Conservation (phyloP, 1,140 invertebrate species). For the Gryllus bimaculatus region DNA sequence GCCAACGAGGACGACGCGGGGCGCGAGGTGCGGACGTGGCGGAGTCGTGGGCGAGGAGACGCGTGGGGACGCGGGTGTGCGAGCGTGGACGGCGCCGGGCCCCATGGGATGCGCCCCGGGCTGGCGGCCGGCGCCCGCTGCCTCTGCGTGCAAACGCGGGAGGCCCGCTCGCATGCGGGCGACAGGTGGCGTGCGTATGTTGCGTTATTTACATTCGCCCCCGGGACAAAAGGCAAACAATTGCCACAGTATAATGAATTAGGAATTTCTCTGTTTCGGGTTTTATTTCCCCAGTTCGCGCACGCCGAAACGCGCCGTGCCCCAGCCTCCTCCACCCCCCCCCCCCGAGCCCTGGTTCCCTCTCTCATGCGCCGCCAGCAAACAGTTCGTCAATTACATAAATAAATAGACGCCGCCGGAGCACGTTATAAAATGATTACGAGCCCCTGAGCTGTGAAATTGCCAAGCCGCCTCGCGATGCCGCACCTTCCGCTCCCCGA, state of each 20-base stretch:
- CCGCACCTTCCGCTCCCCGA: neutral
- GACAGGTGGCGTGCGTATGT: neutral
- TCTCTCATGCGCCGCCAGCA: neutral
- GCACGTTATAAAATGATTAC: neutral
- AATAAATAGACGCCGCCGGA: neutral
- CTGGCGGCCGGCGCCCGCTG: no score
- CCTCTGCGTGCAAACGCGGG: no score
- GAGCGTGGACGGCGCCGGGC: no score
- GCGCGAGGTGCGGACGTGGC: no score
- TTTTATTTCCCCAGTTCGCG: neutral
- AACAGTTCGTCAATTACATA: constrained; percentile 5
- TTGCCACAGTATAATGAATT: constrained; percentile 5
- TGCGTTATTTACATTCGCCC: neutral
- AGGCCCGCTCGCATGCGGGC: no score
- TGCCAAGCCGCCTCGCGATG: neutral
- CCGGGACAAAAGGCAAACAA: neutral
- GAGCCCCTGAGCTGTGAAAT: neutral
- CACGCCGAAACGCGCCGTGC: neutral
- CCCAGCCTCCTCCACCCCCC: neutral
- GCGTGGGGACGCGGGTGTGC: no score
- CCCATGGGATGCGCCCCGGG: no score
- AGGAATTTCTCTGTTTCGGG: neutral
- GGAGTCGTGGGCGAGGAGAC: no score
- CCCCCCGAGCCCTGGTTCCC: neutral
- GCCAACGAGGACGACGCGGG: no score